Conservation (phyloP, 2,113 vertebrate genomes). For the Polypterus bichir region DNA sequence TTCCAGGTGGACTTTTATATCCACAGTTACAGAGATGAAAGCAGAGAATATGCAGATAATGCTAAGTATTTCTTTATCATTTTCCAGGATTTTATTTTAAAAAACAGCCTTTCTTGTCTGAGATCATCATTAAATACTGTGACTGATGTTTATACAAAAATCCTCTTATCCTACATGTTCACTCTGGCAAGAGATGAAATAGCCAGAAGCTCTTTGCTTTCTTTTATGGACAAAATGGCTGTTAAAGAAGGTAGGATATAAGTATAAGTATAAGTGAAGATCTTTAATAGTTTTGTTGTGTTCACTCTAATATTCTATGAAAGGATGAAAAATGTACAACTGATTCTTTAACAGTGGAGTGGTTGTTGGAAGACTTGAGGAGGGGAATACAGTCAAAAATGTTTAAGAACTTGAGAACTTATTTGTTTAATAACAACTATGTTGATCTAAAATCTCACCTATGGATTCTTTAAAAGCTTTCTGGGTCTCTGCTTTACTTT, state of each 20-base stretch:
- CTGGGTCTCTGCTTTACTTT: too few relatives aligned
- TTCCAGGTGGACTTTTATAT: slow-evolving; percentile 7
- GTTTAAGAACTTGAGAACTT: too few relatives aligned
- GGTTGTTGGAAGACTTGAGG: too few relatives aligned
- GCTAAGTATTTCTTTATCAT: too few relatives aligned
- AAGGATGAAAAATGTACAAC: neutral
- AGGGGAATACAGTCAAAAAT: neutral
- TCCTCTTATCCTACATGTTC: too few relatives aligned
- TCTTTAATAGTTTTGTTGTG: too few relatives aligned
- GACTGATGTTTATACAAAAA: slow-evolving; percentile 30
- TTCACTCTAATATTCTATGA: neutral
- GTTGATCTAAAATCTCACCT: too few relatives aligned
- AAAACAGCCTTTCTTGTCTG: slow-evolving; percentile 23
- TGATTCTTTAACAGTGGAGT: neutral
- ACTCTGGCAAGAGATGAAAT: slow-evolving; percentile 9
- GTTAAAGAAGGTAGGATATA: slow-evolving; percentile 32
- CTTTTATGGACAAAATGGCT: slow-evolving; percentile 28
- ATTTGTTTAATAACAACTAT: too few relatives aligned
- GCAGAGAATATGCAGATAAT: too few relatives aligned
- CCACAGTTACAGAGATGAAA: too few relatives aligned
- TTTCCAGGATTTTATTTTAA: too few relatives aligned
- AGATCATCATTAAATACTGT: slow-evolving; percentile 9
- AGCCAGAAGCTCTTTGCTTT: slow-evolving; percentile 22
- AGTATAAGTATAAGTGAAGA: slow-evolving; percentile 12
- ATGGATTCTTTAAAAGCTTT: too few relatives aligned